Base-by-base conservation (phyloP, 92 coral and sea anemone genomes). In the Phenganax marumi region DNA sequence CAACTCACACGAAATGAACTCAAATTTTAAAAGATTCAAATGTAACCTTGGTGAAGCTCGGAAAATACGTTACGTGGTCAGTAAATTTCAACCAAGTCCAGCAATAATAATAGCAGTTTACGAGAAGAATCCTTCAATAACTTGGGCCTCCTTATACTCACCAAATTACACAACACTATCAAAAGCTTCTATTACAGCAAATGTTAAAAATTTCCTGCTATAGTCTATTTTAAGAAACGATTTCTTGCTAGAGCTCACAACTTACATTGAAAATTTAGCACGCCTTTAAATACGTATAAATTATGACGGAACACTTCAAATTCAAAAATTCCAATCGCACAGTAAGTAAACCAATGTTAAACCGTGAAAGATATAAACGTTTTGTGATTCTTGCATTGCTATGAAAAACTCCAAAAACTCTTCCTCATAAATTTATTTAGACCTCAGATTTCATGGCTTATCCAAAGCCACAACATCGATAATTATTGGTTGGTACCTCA, bases 401-500 rank as follows among this genome's bases (percentile, higher is more conserved):
- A 56, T 56, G 63, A 56, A 56, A 56, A 56, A 21, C 22, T 14
- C 17, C 7, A 21, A 56, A 14, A 14, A 0, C 14, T 10, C 11
- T 3, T 69, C 75, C 9, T 10, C 0, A 9, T 69, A 25, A 69
- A 0, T 46, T 48, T 23, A 50, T 10, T 48, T 19, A 33, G 56
- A 47, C 24, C 18, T 54, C 23, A 22, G 16, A 50, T 55, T 49
- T 4, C 2, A 24, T 53, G 10, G 18, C 6, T 25, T 49, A 78
- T 2, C 83, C 83, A 46, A 57, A 78, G 25, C 83, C 83, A 47
- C 83, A 78, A 62, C 83, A 78, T 62, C 60, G 21, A 49, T 63
- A 61, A 49, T 52, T 52, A 60, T 58, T 58, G 10, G 14, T 51
- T 16, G 80, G 10, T 18, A 78, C 83, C 10, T 43, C 73, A 8